phyloP scores from a whole-genome alignment of 2,797 vertebrate genomes.

The Microhierax caerulescens region DNA sequence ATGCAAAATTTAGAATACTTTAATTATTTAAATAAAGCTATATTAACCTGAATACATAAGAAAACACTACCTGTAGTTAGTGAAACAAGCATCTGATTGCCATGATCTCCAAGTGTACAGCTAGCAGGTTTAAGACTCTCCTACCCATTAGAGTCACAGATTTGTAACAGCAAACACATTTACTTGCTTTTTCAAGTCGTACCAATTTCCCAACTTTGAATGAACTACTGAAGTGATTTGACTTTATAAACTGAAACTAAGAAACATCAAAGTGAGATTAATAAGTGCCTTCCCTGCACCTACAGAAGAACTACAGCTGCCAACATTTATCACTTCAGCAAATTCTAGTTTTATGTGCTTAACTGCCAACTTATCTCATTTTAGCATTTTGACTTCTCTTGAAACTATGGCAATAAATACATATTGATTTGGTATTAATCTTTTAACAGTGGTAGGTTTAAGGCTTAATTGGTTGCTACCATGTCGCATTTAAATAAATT shows the following conservation, averaged over 20 bases:
- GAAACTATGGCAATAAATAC: background rate
- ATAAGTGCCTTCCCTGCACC: background rate
- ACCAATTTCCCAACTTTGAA: background rate
- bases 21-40: background rate
- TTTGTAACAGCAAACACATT: background rate
- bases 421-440: background rate
- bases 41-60: background rate
- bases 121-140: background rate
- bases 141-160: background rate
- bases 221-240: background rate
- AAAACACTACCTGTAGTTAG: background rate
- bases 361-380: background rate
- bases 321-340: background rate
- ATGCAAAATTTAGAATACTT: background rate
- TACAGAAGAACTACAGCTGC: background rate
- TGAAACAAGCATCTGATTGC: background rate
- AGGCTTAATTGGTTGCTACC: background rate
- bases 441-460: background rate
- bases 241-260: conserved; percentile 4
- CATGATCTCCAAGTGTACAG: background rate
- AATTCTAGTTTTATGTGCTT: background rate
- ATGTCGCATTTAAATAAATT: background rate
- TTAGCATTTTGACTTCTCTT: background rate
- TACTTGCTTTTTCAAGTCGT: conserved; percentile 8
- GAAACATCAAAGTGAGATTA: background rate